Conservation (phyloP, 2,797 vertebrate species). For the Epinephelus awoara region DNA sequence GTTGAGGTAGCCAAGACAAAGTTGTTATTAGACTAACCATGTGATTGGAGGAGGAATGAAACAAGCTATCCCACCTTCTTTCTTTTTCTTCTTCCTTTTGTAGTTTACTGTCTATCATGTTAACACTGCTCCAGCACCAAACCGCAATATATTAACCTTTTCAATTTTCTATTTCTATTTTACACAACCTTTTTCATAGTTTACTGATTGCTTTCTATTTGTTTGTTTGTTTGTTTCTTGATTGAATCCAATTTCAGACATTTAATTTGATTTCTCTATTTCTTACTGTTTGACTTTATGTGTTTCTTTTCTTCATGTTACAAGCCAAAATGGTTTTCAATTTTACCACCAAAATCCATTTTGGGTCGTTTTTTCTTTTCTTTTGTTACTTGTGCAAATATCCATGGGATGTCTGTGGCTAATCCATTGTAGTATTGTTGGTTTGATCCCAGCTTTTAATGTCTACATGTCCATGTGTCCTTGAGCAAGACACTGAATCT, state of each 20-base stretch:
- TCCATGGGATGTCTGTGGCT: not conserved
- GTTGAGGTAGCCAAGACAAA: not conserved
- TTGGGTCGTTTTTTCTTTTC: not conserved
- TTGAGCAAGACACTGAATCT: not conserved
- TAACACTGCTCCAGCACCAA: not conserved
- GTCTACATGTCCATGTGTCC: not conserved
- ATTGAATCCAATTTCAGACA: constrained; percentile 1
- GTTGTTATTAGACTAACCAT: not conserved
- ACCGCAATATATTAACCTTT: not conserved
- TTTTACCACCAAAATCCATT: not conserved
- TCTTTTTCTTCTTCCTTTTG: too few species aligned
- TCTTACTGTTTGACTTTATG: not conserved
- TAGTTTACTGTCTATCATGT: not conserved
- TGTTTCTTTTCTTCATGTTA: not conserved
- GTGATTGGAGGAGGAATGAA: too few species aligned
- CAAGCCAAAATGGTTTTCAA: constrained; percentile 3
- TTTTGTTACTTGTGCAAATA: not conserved
- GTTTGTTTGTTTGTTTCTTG: too few species aligned
- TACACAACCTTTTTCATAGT: not conserved
- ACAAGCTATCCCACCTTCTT: not conserved
- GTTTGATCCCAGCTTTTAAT: not conserved
- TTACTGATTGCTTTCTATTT: not conserved
- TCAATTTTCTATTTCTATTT: not conserved
- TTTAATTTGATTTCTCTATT: not conserved
- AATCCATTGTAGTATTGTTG: too few species aligned